Percentiles rank a stretch among this genome's conserved stretches.
These are phyloP conservation scores for Contarinia nasturtii DNA, from an alignment of 1,140 invertebrate species.

Conservation along the genomic window DNA sequence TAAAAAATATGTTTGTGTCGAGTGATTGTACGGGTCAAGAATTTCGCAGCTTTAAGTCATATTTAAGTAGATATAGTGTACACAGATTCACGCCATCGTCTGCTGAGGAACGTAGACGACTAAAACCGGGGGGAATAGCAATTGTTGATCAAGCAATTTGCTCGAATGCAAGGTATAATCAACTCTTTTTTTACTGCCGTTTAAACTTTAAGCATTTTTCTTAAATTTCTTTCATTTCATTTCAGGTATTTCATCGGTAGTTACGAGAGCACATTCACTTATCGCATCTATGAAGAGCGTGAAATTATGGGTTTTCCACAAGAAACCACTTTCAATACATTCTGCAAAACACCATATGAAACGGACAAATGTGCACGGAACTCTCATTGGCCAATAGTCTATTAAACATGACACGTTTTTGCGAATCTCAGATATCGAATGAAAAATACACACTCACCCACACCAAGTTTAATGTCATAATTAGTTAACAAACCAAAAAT, in stretches of 20 bases:
- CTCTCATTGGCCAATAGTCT: slow-evolving; percentile 29
- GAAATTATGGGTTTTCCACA: slow-evolving; percentile 77
- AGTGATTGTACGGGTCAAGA: slow-evolving; percentile 42
- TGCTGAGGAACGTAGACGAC: slow-evolving; percentile 23
- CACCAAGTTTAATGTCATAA: too few relatives aligned
- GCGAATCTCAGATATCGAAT: too few relatives aligned
- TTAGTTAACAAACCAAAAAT: too few relatives aligned
- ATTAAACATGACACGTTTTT: slow-evolving; percentile 8
- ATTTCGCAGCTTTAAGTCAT: slow-evolving; percentile 16
- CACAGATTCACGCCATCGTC: slow-evolving; percentile 17
- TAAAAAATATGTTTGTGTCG: slow-evolving; percentile 55
- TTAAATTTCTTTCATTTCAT: slow-evolving; percentile 6
- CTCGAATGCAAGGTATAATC: slow-evolving; percentile 47
- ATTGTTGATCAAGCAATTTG: slow-evolving; percentile 95
- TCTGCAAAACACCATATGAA: slow-evolving; percentile 40
- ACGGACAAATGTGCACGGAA: slow-evolving; percentile 23
- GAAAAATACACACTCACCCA: too few relatives aligned
- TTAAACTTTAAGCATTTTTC: neutral
- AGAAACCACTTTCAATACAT: slow-evolving; percentile 70
- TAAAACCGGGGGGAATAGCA: slow-evolving; percentile 73
- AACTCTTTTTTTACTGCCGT: slow-evolving; percentile 6
- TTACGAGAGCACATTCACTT: slow-evolving; percentile 87
- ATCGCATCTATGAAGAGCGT: slow-evolving; percentile 89
- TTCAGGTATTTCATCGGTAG: slow-evolving; percentile 73
- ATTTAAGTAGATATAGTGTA: slow-evolving; percentile 13